Conservation (phyloP, 2,888 invertebrate genomes). For the Marronus borbonicus region DNA sequence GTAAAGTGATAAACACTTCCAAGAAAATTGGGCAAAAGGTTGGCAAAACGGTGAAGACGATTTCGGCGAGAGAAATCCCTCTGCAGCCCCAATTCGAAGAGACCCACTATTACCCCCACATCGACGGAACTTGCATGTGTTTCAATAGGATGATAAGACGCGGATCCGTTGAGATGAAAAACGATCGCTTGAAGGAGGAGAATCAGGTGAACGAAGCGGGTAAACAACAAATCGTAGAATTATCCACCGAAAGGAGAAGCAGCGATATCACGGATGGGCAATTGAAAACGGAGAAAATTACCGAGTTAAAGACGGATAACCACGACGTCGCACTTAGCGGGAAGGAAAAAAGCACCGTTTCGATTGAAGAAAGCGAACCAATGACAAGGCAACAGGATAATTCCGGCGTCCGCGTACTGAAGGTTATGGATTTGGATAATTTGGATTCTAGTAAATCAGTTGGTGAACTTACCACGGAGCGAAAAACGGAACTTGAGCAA, state of each 20-base stretch:
- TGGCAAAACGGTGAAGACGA: conserved; percentile 15
- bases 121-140: conserved; percentile 51
- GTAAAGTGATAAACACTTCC: conserved; percentile 38
- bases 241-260: conserved; percentile 17
- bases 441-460: conserved; percentile 7
- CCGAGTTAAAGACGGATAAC: conserved; percentile 33
- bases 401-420: conserved; percentile 23
- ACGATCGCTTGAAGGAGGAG: conserved; percentile 13
- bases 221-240: conserved; percentile 9
- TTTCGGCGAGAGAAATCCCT: conserved; percentile 19
- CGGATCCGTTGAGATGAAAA: conserved; percentile 7
- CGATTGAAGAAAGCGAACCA: not conserved
- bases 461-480: conserved; percentile 6
- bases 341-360: conserved; percentile 17
- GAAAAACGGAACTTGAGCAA: conserved; percentile 1
- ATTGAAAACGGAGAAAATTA: conserved; percentile 12
- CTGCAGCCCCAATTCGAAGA: conserved; percentile 29
- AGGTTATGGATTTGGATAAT: conserved; percentile 33
- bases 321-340: not conserved
- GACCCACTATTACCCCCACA: conserved; percentile 44
- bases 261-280: not conserved
- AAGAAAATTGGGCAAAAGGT: conserved; percentile 27
- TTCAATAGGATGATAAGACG: conserved; percentile 46
- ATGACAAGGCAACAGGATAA: conserved; percentile 9
- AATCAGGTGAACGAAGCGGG: not conserved